A percentile compares a stretch with the other conserved stretches of the same genome.
These are phyloP conservation scores for Apodemia duryi DNA, from an alignment of 2,888 invertebrate species.

Conservation along the genomic window DNA sequence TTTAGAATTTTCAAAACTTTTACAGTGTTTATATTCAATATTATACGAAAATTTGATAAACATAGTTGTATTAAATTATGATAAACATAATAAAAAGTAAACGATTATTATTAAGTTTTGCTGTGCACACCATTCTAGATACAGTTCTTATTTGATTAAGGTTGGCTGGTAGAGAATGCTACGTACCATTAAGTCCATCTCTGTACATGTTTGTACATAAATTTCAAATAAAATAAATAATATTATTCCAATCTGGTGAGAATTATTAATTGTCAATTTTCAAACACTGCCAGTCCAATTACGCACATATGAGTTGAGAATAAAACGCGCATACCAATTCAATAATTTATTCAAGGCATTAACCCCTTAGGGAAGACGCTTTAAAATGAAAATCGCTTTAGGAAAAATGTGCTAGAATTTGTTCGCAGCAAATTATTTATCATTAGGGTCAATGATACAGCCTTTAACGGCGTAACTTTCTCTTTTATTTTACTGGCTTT, in stretches of 20 bases:
- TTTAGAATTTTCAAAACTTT: too few species aligned
- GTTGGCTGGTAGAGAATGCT: too few species aligned
- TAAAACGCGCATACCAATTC: constrained; percentile 30
- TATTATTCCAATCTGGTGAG: constrained; percentile 26
- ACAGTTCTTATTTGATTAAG: too few species aligned
- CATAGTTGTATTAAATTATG: too few species aligned
- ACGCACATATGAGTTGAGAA: constrained; percentile 30
- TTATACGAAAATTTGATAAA: too few species aligned
- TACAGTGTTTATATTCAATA: too few species aligned
- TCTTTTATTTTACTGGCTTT: constrained; percentile 8
- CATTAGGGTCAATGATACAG: constrained; percentile 6
- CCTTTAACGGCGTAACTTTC: constrained; percentile 4
- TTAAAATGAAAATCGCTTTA: constrained; percentile 13
- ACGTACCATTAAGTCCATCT: too few species aligned
- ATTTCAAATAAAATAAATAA: too few species aligned
- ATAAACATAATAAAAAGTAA: too few species aligned
- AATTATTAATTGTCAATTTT: constrained; percentile 36
- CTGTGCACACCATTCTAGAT: too few species aligned
- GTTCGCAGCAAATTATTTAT: constrained; percentile 14
- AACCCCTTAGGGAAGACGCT: constrained; percentile 25
- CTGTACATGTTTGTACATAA: too few species aligned
- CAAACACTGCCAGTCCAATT: constrained; percentile 31
- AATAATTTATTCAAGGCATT: constrained; percentile 34
- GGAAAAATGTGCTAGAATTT: constrained; percentile 14
- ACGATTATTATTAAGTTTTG: too few species aligned